Percentiles rank a stretch among this genome's conserved stretches.
Conservation (phyloP, 2,797 vertebrate genomes). For the Sebastes aleutianus region DNA sequence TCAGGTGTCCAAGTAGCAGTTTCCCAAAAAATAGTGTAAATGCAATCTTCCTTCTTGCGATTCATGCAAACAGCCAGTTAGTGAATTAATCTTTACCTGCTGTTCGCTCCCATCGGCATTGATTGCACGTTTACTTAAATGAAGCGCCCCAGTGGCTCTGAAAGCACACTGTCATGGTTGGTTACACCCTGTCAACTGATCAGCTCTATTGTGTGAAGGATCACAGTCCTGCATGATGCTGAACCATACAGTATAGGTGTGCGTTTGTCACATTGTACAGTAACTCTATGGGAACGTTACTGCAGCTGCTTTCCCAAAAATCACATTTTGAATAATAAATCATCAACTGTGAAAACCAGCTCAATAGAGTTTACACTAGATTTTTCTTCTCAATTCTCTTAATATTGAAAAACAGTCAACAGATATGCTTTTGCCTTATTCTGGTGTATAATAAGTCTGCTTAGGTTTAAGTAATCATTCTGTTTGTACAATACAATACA, state of each 20-base stretch:
- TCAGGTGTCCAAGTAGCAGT: background rate
- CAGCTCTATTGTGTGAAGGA: conserved; percentile 56
- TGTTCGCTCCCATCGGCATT: conserved; percentile 59
- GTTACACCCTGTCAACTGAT: conserved; percentile 69
- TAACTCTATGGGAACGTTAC: background rate
- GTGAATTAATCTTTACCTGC: conserved; percentile 43
- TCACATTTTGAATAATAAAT: conserved; percentile 8
- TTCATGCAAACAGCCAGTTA: conserved; percentile 23
- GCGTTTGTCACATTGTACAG: conserved; percentile 26
- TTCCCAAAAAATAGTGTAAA: background rate
- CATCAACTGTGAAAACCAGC: background rate
- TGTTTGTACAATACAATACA: background rate
- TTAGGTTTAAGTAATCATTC: background rate
- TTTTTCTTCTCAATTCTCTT: background rate
- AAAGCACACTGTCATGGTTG: conserved; percentile 66
- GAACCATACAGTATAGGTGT: background rate
- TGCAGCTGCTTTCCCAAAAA: background rate
- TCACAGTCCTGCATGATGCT: conserved; percentile 24
- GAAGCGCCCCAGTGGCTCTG: conserved; percentile 63
- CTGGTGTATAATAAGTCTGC: background rate
- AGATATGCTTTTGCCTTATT: too few relatives aligned
- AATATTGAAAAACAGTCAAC: background rate
- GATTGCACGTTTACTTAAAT: conserved; percentile 72
- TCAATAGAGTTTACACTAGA: background rate
- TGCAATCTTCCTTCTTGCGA: background rate